A percentile compares a stretch with the other conserved stretches of the same genome.
These are phyloP conservation scores for Eidolon helvum DNA, from an alignment of 2,113 vertebrate species.

Conservation along the genomic window DNA sequence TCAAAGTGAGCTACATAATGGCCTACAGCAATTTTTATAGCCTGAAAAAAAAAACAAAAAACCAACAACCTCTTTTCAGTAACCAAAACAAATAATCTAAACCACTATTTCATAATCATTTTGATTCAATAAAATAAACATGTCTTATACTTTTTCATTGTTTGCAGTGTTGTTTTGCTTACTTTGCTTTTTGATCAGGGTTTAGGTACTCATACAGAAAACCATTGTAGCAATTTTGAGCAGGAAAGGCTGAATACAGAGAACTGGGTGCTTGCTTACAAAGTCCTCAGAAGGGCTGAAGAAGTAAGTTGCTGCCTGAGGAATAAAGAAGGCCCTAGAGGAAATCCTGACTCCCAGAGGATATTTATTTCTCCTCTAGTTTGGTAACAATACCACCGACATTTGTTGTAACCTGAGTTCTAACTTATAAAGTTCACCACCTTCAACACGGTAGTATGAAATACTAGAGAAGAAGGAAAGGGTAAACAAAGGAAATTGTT, in stretches of 20 bases:
- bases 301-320: background rate
- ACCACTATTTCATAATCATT: background rate
- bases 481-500: background rate
- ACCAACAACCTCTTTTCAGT: background rate
- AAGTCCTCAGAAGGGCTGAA: background rate
- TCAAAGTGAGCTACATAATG: conserved; percentile 41
- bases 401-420: background rate
- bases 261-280: background rate
- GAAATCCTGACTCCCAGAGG: background rate
- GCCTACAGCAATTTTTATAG: conserved; percentile 52
- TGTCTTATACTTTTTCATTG: background rate
- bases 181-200: background rate
- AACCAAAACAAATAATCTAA: conserved; percentile 50
- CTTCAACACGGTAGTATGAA: background rate
- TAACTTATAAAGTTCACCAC: background rate
- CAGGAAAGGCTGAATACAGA: background rate
- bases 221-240: background rate
- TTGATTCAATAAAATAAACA: conserved; percentile 37
- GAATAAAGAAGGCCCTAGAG: background rate
- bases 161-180: background rate
- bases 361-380: background rate
- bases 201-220: conserved; percentile 7
- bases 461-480: background rate
- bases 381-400: background rate
- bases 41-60: background rate